Base-by-base conservation (phyloP, 2,797 vertebrate genomes). In the Enteromius paludinosus region DNA sequence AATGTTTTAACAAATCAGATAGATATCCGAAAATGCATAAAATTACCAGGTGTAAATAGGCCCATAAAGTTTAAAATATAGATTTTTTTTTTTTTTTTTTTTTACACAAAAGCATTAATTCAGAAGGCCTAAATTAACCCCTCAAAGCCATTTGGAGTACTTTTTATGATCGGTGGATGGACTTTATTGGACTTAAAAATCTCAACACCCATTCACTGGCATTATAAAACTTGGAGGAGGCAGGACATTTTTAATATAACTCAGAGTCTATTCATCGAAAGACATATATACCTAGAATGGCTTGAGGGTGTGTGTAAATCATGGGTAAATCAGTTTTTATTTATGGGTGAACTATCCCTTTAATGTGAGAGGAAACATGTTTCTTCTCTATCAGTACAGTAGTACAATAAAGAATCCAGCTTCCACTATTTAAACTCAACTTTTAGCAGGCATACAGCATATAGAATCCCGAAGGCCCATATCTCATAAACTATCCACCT, bases 401-500 rank as follows among this genome's bases (percentile, higher is more conserved):
- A 64, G 45, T 20, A 78, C 30, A 79, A 65, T 73, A 65, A 82
- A 52, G 12, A 62, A 28, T 33, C 28, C 33, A 59, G 52, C 62
- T 23, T 47, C 69, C 65, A n/a, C 23, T 47, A 25, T 28, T 30
- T 72, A 28, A 71, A 49, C 25, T 49, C 28, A 30, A 30, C 25
- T 71, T 49, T 71, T 71, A 49, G 73, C 75, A 77, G 86, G 76
- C 62, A 61, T 15, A 68, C 35, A 66, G 68, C 72, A 70, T 33
- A 54, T 15, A 28, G 30, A 38, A 56, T 56, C 23, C 83, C 78
- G 68, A 71, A 82, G 41, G 33, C 38, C 70, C 38, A n/a, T 25
- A 62, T 83, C 41, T 33, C 30, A 72, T 68, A 43, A 56, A 83
- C 64, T 45, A 49, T 61, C 38, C 35, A 54, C 47, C 66, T 83